These are phyloP conservation scores for Amphilophus citrinellus DNA, from an alignment of 2,113 vertebrate genomes.

Conservation along the genomic window DNA sequence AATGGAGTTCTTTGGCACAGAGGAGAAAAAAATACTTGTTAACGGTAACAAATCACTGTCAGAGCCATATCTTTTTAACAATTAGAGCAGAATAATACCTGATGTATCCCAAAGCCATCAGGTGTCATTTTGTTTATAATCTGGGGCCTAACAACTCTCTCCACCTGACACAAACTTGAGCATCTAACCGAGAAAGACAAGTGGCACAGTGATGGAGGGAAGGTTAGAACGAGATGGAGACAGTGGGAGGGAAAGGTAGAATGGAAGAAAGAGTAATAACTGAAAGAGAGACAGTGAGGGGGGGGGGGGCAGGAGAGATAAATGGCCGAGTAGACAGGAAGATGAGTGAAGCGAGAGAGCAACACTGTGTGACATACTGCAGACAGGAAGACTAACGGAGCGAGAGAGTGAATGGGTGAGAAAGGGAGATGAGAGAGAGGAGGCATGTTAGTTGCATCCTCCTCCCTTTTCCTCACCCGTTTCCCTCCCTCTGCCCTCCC, in stretches of 20 bases:
- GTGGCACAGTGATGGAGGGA: slow-evolving; percentile 53
- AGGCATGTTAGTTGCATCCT: slow-evolving; percentile 65
- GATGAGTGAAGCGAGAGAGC: slow-evolving; percentile 73
- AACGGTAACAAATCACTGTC: not conserved
- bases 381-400: slow-evolving; percentile 78
- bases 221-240: slow-evolving; percentile 54
- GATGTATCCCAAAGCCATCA: not conserved
- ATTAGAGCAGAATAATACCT: not conserved
- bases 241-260: slow-evolving; percentile 57
- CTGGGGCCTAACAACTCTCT: not conserved
- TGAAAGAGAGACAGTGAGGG: slow-evolving; percentile 1
- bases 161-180: slow-evolving; percentile 12
- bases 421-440: slow-evolving; percentile 48
- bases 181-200: slow-evolving; percentile 30
- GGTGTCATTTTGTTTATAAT: slow-evolving; percentile 5
- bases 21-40: not conserved
- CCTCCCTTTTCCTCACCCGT: slow-evolving; percentile 33
- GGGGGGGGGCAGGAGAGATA: slow-evolving; percentile 45
- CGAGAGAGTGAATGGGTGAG: slow-evolving; percentile 62
- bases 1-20: not conserved
- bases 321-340: slow-evolving; percentile 68
- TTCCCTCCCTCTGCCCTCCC: slow-evolving; percentile 46
- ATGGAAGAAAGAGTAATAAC: slow-evolving; percentile 57
- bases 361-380: slow-evolving; percentile 77
- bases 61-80: not conserved